These are phyloP conservation scores for Datnioides undecimradiatus DNA, from an alignment of 2,113 vertebrate species.

Conservation along the genomic window DNA sequence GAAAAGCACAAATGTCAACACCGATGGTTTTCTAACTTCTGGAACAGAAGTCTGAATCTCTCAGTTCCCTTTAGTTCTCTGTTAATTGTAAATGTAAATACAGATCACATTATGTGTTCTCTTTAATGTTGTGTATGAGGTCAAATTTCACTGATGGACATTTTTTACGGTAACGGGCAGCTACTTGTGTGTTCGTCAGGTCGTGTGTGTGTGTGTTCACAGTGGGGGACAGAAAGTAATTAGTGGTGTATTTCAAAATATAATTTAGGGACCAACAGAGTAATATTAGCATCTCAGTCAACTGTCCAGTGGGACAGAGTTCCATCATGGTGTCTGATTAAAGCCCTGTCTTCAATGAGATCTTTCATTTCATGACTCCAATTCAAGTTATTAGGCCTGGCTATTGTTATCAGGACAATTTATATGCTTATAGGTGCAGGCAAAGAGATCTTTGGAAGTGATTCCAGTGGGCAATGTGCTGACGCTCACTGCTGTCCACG, in stretches of 20 bases:
- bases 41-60: too few species aligned
- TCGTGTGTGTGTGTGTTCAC: constrained; percentile 1
- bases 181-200: constrained; percentile 30
- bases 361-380: constrained; percentile 40
- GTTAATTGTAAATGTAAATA: too few species aligned
- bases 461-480: background rate
- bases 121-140: too few species aligned
- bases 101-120: too few species aligned
- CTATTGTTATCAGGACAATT: constrained; percentile 47
- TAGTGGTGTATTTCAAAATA: constrained; percentile 60
- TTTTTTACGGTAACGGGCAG: constrained; percentile 58
- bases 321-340: constrained; percentile 57
- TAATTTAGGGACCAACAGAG: constrained; percentile 50
- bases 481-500: constrained; percentile 20
- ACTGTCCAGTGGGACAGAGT: constrained; percentile 34
- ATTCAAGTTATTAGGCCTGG: constrained; percentile 43
- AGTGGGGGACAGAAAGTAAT: constrained; percentile 62
- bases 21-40: too few species aligned
- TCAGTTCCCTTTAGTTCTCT: too few species aligned
- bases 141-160: too few species aligned
- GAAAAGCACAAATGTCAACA: too few species aligned
- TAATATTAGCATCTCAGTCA: constrained; percentile 42
- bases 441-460: constrained; percentile 16
- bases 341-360: constrained; percentile 10
- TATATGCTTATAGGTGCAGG: constrained; percentile 29